phyloP scores from a whole-genome alignment of 2,113 vertebrate genomes.

The rabbit (Oryctolagus cuniculus) region mOryCun1.1 NC_091436.1:48903501-48904000 shows the following conservation, averaged over 20 bases:
- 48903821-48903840: constrained; percentile 51
- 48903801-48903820: constrained; percentile 37
- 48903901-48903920: constrained; percentile 32
- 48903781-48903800: constrained; percentile 17
- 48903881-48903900: constrained; percentile 55
- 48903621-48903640: constrained; percentile 86
- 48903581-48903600: constrained; percentile 12
- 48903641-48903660: constrained; percentile 90
- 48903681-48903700: constrained; percentile 92
- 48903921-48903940: constrained; percentile 26
- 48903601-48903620: constrained; percentile 57
- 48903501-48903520: neutral
- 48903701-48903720: constrained; percentile 75
- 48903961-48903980: constrained; percentile 42
- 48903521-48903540: neutral
- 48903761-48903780: constrained; percentile 34
- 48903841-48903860: neutral
- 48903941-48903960: constrained; percentile 4
- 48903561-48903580: neutral
- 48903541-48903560: neutral
- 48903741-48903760: constrained; percentile 58
- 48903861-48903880: constrained; percentile 50
- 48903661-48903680: constrained; percentile 92
- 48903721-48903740: constrained; percentile 89
- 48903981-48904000: constrained; percentile 44